Evolutionary conservation across 2,797 vertebrate genomes (phyloP).

Genomic region (Triplophysa bombifrons): DNA sequence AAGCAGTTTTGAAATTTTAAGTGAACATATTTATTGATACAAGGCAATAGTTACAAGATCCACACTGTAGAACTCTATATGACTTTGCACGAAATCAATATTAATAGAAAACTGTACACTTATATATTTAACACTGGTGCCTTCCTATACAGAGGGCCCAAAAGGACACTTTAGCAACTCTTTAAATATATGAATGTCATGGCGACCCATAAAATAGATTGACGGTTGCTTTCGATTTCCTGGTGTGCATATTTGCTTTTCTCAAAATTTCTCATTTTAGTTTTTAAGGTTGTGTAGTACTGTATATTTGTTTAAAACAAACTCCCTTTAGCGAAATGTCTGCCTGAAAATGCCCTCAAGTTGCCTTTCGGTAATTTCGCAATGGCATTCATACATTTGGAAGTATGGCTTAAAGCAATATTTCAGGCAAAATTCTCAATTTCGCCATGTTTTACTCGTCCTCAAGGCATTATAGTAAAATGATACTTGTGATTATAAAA

Average conservation of each 20-base stretch:
- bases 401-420: not conserved
- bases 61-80: not conserved
- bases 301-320: too few species aligned
- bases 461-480: too few species aligned
- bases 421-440: too few species aligned
- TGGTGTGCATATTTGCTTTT: too few species aligned
- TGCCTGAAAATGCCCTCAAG: too few species aligned
- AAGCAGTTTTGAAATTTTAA: not conserved
- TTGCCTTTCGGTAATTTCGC: not conserved
- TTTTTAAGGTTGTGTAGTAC: too few species aligned
- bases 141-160: not conserved
- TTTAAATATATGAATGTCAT: not conserved
- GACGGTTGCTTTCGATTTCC: too few species aligned
- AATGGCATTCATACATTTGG: not conserved
- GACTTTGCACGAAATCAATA: conserved; percentile 2
- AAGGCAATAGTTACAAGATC: conserved; percentile 24
- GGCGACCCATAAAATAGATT: too few species aligned
- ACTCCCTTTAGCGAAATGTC: too few species aligned
- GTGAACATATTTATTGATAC: conserved; percentile 27
- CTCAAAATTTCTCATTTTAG: too few species aligned
- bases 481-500: too few species aligned
- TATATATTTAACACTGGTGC: not conserved
- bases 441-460: too few species aligned
- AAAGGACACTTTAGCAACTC: conserved; percentile 15
- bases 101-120: conserved; percentile 40